Base-by-base conservation (phyloP, 2,113 vertebrate species). In the Lycaon pictus region DNA sequence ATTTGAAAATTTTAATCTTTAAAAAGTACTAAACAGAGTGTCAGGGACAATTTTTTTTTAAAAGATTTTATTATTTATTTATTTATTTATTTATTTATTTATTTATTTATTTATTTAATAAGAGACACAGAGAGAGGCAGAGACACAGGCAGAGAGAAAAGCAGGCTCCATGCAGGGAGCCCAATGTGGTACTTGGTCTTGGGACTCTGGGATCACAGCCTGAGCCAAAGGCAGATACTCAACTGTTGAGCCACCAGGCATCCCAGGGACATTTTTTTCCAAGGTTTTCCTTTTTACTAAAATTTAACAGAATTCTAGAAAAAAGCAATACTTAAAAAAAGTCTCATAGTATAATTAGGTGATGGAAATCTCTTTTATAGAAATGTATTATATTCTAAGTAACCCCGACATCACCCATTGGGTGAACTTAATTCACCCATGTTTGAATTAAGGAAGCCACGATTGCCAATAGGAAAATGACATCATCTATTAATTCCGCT, bases 401-500 rank as follows among this genome's bases (percentile, higher is more conserved):
- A 95, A 90, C 23, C 82, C 1, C 7, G 1, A 90, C 2, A 8
- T 9, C 37, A 37, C 37, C 37, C 37, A 37, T 37, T 37, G 37
- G 37, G 37, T 37, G 37, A 37, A 37, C 37, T 37, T 37, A 37
- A 37, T 37, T 37, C 37, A 37, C 13, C 63, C 76, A 32, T 43
- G 12, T 84, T 85, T 82, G 13, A 95, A 79, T 96, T 63, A 96
- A 72, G 88, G 10, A 95, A 94, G 25, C 2, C 55, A 53, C 29
- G 76, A 80, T 80, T 6, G 17, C n/a, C 11, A 71, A n/a, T 29
- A 85, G 17, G 23, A 37, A 96, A 95, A 72, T 86, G 37, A 71
- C 67, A 48, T 58, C 48, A 56, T 4, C 1, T 63, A 5, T 74
- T 43, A 74, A 6, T 5, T 74, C n/a, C 71, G 11, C 37, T 94